phyloP scores from a whole-genome alignment of 2,888 invertebrate species.

The Cheiracanthium punctorium region DNA sequence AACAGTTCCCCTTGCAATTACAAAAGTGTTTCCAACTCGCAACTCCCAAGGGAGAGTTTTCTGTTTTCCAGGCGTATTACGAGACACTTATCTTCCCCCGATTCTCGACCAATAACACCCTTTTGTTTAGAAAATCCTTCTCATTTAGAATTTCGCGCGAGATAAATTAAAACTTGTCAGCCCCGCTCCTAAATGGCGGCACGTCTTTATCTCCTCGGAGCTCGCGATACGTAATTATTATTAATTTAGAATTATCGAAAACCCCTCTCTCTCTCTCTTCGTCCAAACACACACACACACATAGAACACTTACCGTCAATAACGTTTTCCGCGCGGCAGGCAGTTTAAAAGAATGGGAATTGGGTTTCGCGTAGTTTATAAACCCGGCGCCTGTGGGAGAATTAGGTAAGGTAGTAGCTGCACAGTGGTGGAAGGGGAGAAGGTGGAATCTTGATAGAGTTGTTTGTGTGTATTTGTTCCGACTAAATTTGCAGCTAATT shows the following conservation, averaged over 20 bases:
- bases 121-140: background rate
- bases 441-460: background rate
- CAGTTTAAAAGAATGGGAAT: no score
- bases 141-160: background rate
- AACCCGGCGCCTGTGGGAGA: no score
- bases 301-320: background rate
- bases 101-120: no score
- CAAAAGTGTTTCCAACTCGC: no score
- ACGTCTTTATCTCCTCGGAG: constrained; percentile 43
- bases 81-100: no score
- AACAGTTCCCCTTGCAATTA: no score
- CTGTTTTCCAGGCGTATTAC: no score
- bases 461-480: background rate
- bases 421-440: background rate
- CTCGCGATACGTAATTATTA: constrained; percentile 60
- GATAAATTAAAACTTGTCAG: constrained; percentile 66
- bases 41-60: no score
- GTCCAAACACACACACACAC: no score
- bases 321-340: no score
- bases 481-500: background rate
- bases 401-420: no score
- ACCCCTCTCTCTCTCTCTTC: constrained; percentile 49
- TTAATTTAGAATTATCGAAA: constrained; percentile 61
- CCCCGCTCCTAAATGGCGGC: constrained; percentile 39
- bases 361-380: no score